phyloP scores from a whole-genome alignment of 2,797 vertebrate genomes.

The Lacerta agilis region DNA sequence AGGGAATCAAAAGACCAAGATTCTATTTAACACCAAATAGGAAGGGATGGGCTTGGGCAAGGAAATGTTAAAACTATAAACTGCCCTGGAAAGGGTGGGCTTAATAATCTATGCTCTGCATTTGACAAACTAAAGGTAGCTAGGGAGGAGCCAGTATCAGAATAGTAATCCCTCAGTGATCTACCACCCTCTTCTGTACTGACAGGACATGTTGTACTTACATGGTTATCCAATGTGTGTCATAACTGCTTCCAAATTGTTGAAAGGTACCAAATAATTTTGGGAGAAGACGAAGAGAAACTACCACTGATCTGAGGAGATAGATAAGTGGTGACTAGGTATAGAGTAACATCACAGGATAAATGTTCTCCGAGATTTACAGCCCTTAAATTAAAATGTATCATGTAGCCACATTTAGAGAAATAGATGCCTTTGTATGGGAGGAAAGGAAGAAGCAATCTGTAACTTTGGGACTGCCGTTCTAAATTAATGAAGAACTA shows the following conservation, averaged over 20 bases:
- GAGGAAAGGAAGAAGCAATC: too few relatives aligned
- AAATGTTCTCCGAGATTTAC: conserved; percentile 22
- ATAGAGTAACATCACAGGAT: conserved; percentile 11
- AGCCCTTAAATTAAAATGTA: neutral
- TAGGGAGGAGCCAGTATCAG: neutral
- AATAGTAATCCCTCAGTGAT: neutral
- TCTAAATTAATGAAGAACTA: too few relatives aligned
- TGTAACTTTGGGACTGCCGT: too few relatives aligned
- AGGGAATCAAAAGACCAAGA: neutral
- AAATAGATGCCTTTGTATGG: neutral
- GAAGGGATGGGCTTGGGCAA: neutral
- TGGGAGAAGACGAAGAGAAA: conserved; percentile 94
- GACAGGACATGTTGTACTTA: conserved; percentile 74
- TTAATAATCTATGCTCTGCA: neutral
- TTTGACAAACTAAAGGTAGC: neutral
- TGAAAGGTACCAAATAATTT: conserved; percentile 99
- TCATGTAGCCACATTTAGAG: neutral
- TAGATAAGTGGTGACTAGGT: conserved; percentile 32
- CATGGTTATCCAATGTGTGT: conserved; percentile 99
- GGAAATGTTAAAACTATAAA: neutral
- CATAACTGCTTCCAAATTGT: conserved; percentile 98
- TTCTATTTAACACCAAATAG: neutral
- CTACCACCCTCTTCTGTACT: neutral
- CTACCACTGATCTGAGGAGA: conserved; percentile 92
- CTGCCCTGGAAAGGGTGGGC: neutral